Conservation (phyloP, 2,113 vertebrate species). For the Odocoileus hemionus region DNA sequence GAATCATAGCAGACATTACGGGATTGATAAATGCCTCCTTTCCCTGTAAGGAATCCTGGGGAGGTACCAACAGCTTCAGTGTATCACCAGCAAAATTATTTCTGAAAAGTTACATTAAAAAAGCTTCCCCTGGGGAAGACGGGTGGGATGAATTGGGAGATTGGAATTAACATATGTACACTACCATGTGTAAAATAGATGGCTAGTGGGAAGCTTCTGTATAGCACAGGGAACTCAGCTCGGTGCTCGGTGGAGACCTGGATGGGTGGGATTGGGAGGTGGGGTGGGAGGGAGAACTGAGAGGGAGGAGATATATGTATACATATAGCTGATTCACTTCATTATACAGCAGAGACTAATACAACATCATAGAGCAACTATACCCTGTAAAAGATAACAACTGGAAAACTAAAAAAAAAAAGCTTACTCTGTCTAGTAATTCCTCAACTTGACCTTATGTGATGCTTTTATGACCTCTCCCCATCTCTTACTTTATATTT, state of each 20-base stretch:
- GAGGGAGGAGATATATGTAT: background rate
- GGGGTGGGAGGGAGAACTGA: background rate
- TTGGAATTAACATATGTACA: background rate
- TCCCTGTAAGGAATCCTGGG: background rate
- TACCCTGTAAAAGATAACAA: background rate
- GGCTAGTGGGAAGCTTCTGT: background rate
- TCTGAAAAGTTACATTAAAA: background rate
- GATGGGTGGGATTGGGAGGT: background rate
- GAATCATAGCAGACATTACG: background rate
- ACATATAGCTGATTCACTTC: background rate
- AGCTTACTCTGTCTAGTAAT: background rate
- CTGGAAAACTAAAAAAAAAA: background rate
- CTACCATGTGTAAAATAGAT: background rate
- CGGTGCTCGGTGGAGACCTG: background rate
- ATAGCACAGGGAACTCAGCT: background rate
- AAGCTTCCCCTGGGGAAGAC: background rate
- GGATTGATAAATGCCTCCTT: background rate
- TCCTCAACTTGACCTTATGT: background rate
- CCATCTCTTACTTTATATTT: background rate
- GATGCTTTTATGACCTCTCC: background rate
- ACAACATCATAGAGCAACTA: background rate
- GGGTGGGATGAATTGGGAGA: background rate
- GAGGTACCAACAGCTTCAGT: background rate
- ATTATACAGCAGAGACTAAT: background rate
- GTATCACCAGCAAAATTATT: background rate